These are phyloP conservation scores for Amphipoea lucens DNA, from an alignment of 2,888 invertebrate species.

Conservation along the genomic window DNA sequence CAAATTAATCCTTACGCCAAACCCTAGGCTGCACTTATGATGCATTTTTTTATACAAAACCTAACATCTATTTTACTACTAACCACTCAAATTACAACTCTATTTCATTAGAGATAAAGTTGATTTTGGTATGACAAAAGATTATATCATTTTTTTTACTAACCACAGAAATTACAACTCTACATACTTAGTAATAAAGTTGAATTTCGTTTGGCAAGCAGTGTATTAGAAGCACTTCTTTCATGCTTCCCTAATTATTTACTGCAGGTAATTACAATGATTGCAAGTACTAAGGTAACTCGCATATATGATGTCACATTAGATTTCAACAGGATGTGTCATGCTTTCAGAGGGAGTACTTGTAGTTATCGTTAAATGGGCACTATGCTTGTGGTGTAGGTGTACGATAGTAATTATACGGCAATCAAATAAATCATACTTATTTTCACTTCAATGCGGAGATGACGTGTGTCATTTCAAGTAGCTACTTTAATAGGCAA, in stretches of 20 bases:
- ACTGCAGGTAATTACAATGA: slow-evolving; percentile 43
- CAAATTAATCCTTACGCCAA: slow-evolving; percentile 52
- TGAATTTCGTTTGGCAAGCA: background rate
- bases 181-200: background rate
- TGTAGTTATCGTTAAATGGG: slow-evolving; percentile 16
- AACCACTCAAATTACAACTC: background rate
- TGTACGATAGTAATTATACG: slow-evolving; percentile 21
- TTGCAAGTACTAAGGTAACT: slow-evolving; percentile 41
- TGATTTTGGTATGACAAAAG: background rate
- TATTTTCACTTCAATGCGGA: slow-evolving; percentile 18
- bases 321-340: slow-evolving; percentile 48
- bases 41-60: slow-evolving; percentile 36
- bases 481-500: background rate
- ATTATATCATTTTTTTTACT: background rate
- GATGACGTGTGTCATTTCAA: slow-evolving; percentile 9
- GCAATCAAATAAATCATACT: slow-evolving; percentile 26
- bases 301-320: slow-evolving; percentile 49
- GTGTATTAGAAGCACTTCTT: slow-evolving; percentile 16
- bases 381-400: slow-evolving; percentile 13
- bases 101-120: background rate
- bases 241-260: slow-evolving; percentile 40
- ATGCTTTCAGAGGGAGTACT: slow-evolving; percentile 23
- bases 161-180: background rate
- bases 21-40: slow-evolving; percentile 33
- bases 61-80: background rate